Percentiles rank a stretch among this genome's conserved stretches.
These are phyloP conservation scores for Acipenser transmontanus DNA, from an alignment of 2,797 vertebrate species.

Conservation along the genomic window DNA sequence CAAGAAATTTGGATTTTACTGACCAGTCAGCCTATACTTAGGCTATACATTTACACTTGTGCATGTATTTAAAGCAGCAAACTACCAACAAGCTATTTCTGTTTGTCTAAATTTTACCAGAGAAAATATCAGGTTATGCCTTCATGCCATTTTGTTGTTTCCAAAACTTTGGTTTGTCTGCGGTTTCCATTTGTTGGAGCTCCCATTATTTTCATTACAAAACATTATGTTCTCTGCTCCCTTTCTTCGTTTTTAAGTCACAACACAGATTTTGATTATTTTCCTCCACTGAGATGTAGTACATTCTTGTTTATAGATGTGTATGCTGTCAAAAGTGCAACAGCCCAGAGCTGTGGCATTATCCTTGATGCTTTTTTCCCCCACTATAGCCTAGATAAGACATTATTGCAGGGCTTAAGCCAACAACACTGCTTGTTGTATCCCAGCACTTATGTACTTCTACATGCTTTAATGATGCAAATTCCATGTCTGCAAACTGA, in stretches of 20 bases:
- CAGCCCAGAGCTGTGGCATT: conserved; percentile 27
- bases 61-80: conserved; percentile 61
- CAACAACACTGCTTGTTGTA: neutral
- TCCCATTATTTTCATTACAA: conserved; percentile 17
- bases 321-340: conserved; percentile 34
- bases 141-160: conserved; percentile 39
- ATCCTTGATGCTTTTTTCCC: too few species aligned
- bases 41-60: conserved; percentile 47
- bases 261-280: conserved; percentile 34
- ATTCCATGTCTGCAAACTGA: neutral
- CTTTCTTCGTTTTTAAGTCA: conserved; percentile 22
- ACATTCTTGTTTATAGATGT: conserved; percentile 56
- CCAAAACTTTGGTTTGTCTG: conserved; percentile 57
- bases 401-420: neutral
- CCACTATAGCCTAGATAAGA: conserved; percentile 5
- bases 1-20: conserved; percentile 47
- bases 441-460: neutral
- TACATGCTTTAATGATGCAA: neutral
- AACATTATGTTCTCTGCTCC: neutral
- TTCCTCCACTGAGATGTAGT: conserved; percentile 49
- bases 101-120: conserved; percentile 46
- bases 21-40: conserved; percentile 49
- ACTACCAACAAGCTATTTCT: conserved; percentile 55
- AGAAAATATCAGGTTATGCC: conserved; percentile 44
- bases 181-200: conserved; percentile 26